Evolutionary conservation across 2,113 vertebrate genomes (phyloP).

Genomic region (Nycticryphes semicollaris): DNA sequence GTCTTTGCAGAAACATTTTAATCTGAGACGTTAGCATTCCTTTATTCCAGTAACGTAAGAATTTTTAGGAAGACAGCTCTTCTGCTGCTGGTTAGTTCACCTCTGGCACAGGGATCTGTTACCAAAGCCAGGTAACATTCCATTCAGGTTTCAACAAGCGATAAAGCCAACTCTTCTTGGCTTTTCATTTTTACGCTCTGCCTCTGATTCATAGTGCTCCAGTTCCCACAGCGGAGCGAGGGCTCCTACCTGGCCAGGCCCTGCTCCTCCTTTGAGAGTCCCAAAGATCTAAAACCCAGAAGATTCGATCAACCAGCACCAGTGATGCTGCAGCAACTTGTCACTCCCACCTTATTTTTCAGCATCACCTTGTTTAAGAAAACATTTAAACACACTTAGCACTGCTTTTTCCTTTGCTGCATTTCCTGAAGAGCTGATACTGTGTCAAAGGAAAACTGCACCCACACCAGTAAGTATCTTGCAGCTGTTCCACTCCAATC

Average conservation of each 20-base stretch:
- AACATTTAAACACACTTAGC: not conserved
- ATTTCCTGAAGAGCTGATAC: not conserved
- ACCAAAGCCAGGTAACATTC: not conserved
- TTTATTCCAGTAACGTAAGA: not conserved
- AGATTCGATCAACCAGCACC: not conserved
- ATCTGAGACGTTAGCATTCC: not conserved
- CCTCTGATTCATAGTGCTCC: not conserved
- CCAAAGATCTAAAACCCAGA: not conserved
- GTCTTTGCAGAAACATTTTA: not conserved
- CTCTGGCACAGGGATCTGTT: not conserved
- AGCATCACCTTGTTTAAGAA: not conserved
- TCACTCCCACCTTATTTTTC: not conserved
- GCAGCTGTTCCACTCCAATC: not conserved
- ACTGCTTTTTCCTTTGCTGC: not conserved
- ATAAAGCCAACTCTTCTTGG: not conserved
- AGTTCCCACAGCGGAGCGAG: not conserved
- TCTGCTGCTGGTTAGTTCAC: not conserved
- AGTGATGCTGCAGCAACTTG: not conserved
- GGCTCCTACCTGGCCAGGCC: not conserved
- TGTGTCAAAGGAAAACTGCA: not conserved
- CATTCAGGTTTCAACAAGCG: conserved; percentile 11
- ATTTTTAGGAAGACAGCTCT: not conserved
- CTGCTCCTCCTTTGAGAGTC: not conserved
- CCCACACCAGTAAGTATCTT: not conserved
- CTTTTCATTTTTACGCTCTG: not conserved